A percentile compares a stretch with the other conserved stretches of the same genome.
Evolutionary conservation across 2,797 vertebrate species (phyloP).

Genomic region (Pachyuromys duprasi): DNA sequence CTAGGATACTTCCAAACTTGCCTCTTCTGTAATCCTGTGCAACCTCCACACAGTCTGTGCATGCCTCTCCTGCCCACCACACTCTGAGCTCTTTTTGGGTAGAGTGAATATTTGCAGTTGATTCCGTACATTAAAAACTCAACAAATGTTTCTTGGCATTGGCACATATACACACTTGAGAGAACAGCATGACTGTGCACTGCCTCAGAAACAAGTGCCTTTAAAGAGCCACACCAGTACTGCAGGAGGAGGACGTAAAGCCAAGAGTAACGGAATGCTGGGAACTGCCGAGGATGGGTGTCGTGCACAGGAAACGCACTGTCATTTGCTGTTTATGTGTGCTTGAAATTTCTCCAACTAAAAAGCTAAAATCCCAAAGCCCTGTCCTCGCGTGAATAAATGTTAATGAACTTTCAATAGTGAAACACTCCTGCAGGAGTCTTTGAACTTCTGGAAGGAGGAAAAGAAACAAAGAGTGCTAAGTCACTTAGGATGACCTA

Average conservation of each 20-base stretch:
- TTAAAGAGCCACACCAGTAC: not conserved
- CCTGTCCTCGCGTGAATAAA: not conserved
- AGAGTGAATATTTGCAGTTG: not conserved
- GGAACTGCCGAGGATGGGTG: rapidly evolving
- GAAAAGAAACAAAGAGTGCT: not conserved
- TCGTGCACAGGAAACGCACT: not conserved
- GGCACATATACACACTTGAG: no score
- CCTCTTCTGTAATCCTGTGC: not conserved
- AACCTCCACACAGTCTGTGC: not conserved
- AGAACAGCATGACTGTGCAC: not conserved
- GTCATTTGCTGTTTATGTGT: not conserved
- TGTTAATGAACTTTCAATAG: not conserved
- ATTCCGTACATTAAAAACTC: not conserved
- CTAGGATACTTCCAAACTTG: not conserved
- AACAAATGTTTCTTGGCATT: not conserved
- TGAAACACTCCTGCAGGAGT: not conserved
- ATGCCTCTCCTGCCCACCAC: not conserved
- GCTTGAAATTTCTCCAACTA: not conserved
- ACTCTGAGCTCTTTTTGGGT: not conserved
- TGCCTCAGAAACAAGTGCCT: not conserved
- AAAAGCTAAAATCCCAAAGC: not conserved
- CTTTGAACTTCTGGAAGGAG: not conserved
- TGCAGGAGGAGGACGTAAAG: rapidly evolving
- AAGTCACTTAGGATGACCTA: not conserved
- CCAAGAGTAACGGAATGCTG: not conserved